These are phyloP conservation scores for Palythoa caribaeorum DNA, from an alignment of 92 coral and sea anemone genomes.

Conservation along the genomic window DNA sequence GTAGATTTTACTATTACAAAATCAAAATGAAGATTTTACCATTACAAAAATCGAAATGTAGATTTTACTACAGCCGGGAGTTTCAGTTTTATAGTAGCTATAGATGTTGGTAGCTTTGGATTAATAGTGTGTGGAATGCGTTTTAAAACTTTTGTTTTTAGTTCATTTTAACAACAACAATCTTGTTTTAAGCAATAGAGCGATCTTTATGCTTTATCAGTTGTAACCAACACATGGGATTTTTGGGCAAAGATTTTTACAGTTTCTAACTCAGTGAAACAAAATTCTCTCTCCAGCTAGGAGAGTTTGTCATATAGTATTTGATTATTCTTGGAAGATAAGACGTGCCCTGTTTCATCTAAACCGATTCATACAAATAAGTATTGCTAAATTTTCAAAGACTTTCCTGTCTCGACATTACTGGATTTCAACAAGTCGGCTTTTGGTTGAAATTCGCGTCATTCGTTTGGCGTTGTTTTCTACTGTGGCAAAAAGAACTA, in stretches of 20 bases:
- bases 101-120: neutral
- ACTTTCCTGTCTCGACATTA: constrained; percentile 49
- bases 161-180: neutral
- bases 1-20: neutral
- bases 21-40: neutral
- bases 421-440: constrained; percentile 36
- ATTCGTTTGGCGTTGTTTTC: neutral
- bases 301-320: neutral
- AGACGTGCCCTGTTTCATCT: constrained; percentile 19
- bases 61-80: neutral
- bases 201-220: neutral
- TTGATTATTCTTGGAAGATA: neutral
- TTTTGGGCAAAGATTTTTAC: neutral
- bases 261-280: neutral
- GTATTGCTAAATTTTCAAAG: neutral
- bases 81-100: neutral
- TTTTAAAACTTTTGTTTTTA: neutral
- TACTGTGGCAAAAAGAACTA: neutral
- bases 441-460: constrained; percentile 32
- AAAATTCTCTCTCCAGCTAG: neutral
- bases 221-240: neutral
- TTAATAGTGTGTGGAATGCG: neutral
- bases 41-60: neutral
- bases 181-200: no score
- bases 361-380: neutral